Evolutionary conservation across 2,113 vertebrate genomes (phyloP).

Genomic region (Larimichthys crocea): DNA sequence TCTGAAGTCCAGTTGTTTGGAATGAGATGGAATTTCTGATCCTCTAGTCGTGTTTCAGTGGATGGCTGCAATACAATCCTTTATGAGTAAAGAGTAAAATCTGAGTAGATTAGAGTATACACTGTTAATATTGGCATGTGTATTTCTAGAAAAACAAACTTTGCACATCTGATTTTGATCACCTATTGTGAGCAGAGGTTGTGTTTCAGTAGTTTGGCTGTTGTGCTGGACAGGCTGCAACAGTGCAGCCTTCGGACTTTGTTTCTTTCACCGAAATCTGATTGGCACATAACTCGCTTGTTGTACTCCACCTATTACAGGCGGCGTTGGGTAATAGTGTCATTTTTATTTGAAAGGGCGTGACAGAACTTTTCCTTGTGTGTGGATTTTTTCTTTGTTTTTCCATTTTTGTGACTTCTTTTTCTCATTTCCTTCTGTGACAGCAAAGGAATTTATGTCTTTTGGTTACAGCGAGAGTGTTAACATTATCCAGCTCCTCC

Average conservation of each 20-base stretch:
- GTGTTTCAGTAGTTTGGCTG: neutral
- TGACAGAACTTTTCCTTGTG: conserved; percentile 14
- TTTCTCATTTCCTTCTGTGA: conserved; percentile 9
- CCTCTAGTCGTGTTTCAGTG: neutral
- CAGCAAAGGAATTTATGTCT: conserved; percentile 43
- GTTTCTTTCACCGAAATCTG: conserved; percentile 12
- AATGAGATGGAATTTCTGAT: conserved; percentile 1
- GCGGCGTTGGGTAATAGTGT: conserved; percentile 2
- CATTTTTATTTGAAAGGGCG: conserved; percentile 30
- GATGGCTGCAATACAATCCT: neutral
- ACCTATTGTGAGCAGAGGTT: neutral
- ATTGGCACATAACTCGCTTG: neutral
- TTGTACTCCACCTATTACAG: neutral
- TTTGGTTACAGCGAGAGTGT: conserved; percentile 32
- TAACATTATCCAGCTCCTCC: conserved; percentile 53
- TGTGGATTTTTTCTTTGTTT: conserved; percentile 23
- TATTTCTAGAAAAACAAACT: conserved; percentile 1
- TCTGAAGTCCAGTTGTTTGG: conserved; percentile 1
- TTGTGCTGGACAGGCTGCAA: conserved; percentile 21
- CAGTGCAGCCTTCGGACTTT: conserved; percentile 7
- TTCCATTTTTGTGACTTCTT: conserved; percentile 23
- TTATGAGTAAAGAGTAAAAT: neutral
- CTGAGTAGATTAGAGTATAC: neutral
- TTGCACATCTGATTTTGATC: conserved; percentile 19
- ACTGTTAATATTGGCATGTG: conserved; percentile 14